Conservation (phyloP, 1,140 invertebrate species). For the Drosophila orena region DNA sequence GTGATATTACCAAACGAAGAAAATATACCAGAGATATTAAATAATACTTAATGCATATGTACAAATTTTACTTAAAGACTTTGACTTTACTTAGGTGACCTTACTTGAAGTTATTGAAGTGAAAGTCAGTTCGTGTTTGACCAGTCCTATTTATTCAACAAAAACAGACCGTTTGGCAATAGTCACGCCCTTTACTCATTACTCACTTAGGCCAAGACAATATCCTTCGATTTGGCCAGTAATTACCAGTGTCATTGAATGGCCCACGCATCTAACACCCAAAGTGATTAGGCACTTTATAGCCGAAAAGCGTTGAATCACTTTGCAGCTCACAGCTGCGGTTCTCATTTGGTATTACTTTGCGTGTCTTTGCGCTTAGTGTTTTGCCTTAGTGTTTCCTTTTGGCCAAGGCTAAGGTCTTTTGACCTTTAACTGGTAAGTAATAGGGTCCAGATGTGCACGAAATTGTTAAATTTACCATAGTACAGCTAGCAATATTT, state of each 20-base stretch:
- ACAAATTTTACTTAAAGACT: too few species aligned
- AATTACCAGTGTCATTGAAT: conserved; percentile 56
- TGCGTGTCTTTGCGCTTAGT: conserved; percentile 52
- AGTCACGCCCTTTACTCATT: conserved; percentile 38
- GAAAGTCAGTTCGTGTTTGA: background rate
- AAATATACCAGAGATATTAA: too few species aligned
- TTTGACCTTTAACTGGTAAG: conserved; percentile 25
- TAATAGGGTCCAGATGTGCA: conserved; percentile 2
- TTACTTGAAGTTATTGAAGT: background rate
- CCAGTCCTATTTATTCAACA: conserved; percentile 37
- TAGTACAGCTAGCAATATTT: background rate
- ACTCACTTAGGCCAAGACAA: conserved; percentile 36
- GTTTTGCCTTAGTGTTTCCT: conserved; percentile 23
- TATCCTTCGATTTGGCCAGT: conserved; percentile 40
- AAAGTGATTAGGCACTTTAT: conserved; percentile 64
- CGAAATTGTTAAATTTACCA: background rate
- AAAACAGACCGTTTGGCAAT: conserved; percentile 1
- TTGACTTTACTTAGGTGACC: background rate
- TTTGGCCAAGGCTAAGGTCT: conserved; percentile 29
- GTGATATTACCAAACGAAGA: too few species aligned
- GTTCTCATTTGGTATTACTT: conserved; percentile 37
- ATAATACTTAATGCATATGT: too few species aligned
- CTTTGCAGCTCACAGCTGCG: conserved; percentile 54
- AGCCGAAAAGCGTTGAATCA: conserved; percentile 54
- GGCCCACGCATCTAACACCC: conserved; percentile 41